Conservation (phyloP, 2,797 vertebrate species). For the Merluccius polli region DNA sequence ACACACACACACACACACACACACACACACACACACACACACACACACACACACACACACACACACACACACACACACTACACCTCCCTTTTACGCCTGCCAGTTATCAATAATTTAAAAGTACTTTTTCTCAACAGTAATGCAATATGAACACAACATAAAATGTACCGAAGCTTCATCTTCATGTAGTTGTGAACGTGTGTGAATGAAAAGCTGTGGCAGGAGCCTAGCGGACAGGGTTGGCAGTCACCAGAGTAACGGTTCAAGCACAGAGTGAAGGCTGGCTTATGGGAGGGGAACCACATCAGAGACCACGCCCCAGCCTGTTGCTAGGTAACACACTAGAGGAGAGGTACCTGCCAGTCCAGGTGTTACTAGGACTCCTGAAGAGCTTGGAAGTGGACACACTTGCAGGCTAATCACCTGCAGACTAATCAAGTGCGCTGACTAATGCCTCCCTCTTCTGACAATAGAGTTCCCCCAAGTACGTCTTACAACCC, state of each 20-base stretch:
- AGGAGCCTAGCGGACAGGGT: no score
- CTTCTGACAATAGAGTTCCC: not conserved
- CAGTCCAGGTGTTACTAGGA: no score
- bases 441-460: no score
- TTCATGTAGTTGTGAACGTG: not conserved
- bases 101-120: slow-evolving; percentile 13
- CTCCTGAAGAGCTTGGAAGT: not conserved
- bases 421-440: no score
- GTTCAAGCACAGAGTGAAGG: no score
- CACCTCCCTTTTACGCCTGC: not conserved
- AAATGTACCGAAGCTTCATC: slow-evolving; percentile 1
- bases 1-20: no score
- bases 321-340: not conserved
- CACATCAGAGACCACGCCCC: not conserved
- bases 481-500: not conserved
- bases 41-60: slow-evolving; percentile 2
- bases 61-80: not conserved
- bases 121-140: not conserved
- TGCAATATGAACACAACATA: not conserved
- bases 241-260: no score
- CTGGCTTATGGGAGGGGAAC: no score
- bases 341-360: not conserved
- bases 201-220: not conserved
- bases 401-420: not conserved
- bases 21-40: no score